Evolutionary conservation across 2,888 invertebrate species (phyloP).

Genomic region (Scaptomyza tumidula): DNA sequence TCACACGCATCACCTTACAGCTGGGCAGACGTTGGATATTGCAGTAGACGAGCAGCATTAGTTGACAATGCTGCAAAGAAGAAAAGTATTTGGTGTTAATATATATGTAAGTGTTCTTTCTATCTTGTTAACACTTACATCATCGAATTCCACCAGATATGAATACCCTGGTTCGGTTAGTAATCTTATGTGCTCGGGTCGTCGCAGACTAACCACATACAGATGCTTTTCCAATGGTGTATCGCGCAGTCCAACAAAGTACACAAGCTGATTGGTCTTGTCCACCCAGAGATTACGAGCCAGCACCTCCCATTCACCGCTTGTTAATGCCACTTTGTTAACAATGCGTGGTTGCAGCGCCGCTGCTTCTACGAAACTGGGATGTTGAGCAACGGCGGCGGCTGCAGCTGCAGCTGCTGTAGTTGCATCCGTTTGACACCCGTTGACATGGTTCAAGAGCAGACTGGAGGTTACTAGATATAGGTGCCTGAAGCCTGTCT

Average conservation of each 20-base stretch:
- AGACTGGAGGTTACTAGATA: constrained; percentile 90
- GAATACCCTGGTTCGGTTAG: constrained; percentile 94
- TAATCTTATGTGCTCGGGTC: constrained; percentile 90
- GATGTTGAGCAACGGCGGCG: constrained; percentile 61
- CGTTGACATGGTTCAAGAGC: constrained; percentile 83
- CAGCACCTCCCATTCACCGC: constrained; percentile 97
- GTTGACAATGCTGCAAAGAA: constrained; percentile 88
- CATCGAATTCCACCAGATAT: constrained; percentile 92
- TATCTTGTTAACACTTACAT: constrained; percentile 85
- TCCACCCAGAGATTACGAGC: constrained; percentile 95
- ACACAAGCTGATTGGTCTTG: constrained; percentile 90
- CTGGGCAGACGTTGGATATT: constrained; percentile 92
- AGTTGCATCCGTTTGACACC: constrained; percentile 81
- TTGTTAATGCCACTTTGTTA: constrained; percentile 90
- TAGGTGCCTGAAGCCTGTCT: constrained; percentile 94
- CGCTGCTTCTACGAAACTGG: constrained; percentile 76
- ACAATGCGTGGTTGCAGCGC: constrained; percentile 87
- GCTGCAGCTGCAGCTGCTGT: constrained; percentile 52
- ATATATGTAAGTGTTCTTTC: background rate
- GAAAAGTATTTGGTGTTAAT: background rate
- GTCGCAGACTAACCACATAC: constrained; percentile 91
- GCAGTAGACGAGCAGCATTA: constrained; percentile 93
- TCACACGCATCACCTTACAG: constrained; percentile 90
- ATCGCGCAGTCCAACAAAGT: constrained; percentile 95
- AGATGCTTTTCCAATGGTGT: constrained; percentile 96